Evolutionary conservation across 2,797 vertebrate genomes (phyloP).

Genomic region (Scomberomorus guttatus): DNA sequence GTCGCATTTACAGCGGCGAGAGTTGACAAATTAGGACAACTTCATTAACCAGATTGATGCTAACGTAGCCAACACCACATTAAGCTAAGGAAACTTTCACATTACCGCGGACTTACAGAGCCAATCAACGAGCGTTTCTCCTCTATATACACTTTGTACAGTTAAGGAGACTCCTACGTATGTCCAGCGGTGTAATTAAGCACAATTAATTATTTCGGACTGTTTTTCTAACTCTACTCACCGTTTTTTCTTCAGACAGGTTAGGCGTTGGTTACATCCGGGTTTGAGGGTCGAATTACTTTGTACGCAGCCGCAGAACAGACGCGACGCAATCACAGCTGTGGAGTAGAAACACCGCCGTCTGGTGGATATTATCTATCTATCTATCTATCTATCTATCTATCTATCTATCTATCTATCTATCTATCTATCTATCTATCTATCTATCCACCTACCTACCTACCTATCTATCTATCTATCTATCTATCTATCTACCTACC

Average conservation of each 20-base stretch:
- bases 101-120: background rate
- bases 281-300: constrained; percentile 80
- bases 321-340: background rate
- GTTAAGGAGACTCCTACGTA: background rate
- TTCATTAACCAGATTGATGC: constrained; percentile 27
- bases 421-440: constrained; percentile 27
- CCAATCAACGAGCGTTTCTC: background rate
- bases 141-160: background rate
- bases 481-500: too few species aligned
- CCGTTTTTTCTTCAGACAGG: constrained; percentile 85
- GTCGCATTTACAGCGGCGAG: background rate
- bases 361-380: constrained; percentile 56
- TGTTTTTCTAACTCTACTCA: constrained; percentile 74
- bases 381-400: constrained; percentile 23
- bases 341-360: constrained; percentile 41
- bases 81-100: constrained; percentile 42
- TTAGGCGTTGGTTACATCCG: constrained; percentile 92
- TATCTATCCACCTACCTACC: constrained; percentile 34
- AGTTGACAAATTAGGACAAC: constrained; percentile 21
- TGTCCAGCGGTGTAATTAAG: background rate
- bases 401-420: constrained; percentile 32
- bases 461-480: constrained; percentile 8
- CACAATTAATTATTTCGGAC: background rate
- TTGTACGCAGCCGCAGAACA: constrained; percentile 68
- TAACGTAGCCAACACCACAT: constrained; percentile 21